Evolutionary conservation across 2,888 invertebrate genomes (phyloP).

Genomic region (Rugalucina vietnamica): DNA sequence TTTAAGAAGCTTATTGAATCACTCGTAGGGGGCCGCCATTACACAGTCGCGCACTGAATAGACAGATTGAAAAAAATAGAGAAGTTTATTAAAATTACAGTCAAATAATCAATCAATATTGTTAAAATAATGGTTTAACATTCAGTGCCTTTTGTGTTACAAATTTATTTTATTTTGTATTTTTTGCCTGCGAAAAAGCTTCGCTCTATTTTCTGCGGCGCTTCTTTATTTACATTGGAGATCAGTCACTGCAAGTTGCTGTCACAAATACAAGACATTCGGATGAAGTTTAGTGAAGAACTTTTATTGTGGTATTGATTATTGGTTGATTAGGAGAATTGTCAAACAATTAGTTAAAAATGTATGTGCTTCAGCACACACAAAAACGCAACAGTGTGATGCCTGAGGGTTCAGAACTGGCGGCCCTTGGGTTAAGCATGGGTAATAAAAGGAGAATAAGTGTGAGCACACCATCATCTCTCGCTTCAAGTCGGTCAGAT

Average conservation of each 20-base stretch:
- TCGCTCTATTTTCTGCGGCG: slow-evolving; percentile 44
- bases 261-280: background rate
- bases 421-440: background rate
- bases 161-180: too few relatives aligned
- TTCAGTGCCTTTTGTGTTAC: too few relatives aligned
- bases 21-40: slow-evolving; percentile 53
- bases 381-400: background rate
- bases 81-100: background rate
- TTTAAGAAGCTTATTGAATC: background rate
- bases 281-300: background rate
- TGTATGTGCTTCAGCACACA: slow-evolving; percentile 8
- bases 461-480: background rate
- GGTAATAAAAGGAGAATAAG: background rate
- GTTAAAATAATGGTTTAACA: too few relatives aligned
- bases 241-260: slow-evolving; percentile 4
- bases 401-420: background rate
- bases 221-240: slow-evolving; percentile 62
- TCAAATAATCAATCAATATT: too few relatives aligned
- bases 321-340: background rate
- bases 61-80: slow-evolving; percentile 7
- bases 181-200: too few relatives aligned
- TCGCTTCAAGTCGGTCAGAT: background rate
- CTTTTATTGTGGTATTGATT: background rate
- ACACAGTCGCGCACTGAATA: slow-evolving; percentile 47
- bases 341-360: background rate